phyloP scores from a whole-genome alignment of 1,140 invertebrate species.

The Megathymus violae region DNA sequence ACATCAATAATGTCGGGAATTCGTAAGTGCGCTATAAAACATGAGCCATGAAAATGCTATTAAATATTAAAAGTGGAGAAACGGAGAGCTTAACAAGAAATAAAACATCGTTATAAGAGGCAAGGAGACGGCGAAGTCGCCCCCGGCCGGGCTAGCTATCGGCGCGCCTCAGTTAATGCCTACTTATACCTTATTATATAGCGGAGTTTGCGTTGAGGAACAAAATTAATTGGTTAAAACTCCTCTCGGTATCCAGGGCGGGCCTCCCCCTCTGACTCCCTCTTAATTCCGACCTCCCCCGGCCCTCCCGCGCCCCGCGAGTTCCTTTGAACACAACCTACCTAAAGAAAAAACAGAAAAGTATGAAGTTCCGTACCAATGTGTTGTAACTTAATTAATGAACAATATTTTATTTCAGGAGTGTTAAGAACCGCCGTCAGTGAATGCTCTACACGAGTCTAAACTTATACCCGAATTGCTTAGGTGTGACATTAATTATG shows the following conservation, averaged over 20 bases:
- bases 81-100: slow-evolving; percentile 83
- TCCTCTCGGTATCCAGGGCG: slow-evolving; percentile 84
- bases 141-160: slow-evolving; percentile 78
- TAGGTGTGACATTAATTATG: too few relatives aligned
- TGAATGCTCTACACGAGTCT: background rate
- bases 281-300: slow-evolving; percentile 75
- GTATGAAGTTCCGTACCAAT: slow-evolving; percentile 72
- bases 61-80: slow-evolving; percentile 84
- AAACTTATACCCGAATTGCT: too few relatives aligned
- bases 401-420: slow-evolving; percentile 1
- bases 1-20: slow-evolving; percentile 75
- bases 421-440: background rate
- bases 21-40: slow-evolving; percentile 81
- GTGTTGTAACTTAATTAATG: slow-evolving; percentile 79
- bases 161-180: slow-evolving; percentile 82
- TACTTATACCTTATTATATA: slow-evolving; percentile 84
- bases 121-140: slow-evolving; percentile 72
- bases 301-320: slow-evolving; percentile 65
- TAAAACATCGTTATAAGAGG: slow-evolving; percentile 82
- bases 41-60: slow-evolving; percentile 81
- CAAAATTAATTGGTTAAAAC: slow-evolving; percentile 86
- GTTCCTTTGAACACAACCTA: slow-evolving; percentile 82
- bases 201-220: slow-evolving; percentile 84
- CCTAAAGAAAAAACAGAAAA: slow-evolving; percentile 82
- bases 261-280: slow-evolving; percentile 68